phyloP scores from a whole-genome alignment of 2,797 vertebrate genomes.

The Sebastolobus alascanus region DNA sequence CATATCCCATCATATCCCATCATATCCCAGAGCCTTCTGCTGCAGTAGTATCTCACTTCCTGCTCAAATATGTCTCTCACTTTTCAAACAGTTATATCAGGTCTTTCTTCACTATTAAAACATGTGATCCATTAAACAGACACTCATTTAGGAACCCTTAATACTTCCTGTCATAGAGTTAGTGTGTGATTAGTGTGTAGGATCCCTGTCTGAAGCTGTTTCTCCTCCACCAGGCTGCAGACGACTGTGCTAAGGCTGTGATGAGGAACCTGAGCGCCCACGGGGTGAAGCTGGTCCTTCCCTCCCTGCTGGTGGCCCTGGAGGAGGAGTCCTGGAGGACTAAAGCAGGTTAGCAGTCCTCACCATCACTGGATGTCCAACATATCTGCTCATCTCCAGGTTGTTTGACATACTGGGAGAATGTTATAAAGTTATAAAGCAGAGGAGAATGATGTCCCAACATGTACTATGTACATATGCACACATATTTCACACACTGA shows the following conservation, averaged over 20 bases:
- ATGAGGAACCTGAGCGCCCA: conserved; percentile 99
- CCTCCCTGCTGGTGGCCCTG: conserved; percentile 94
- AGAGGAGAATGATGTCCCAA: no score
- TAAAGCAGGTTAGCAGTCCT: conserved; percentile 91
- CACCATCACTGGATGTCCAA: no score
- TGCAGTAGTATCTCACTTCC: not conserved
- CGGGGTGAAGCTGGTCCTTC: conserved; percentile 97
- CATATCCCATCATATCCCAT: not conserved
- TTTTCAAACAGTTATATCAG: not conserved
- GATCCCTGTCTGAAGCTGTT: not conserved
- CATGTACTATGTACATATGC: no score
- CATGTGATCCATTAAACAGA: not conserved
- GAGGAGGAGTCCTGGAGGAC: conserved; percentile 99
- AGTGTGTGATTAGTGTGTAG: not conserved
- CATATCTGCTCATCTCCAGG: no score
- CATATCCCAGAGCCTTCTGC: not conserved
- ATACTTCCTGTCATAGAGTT: not conserved
- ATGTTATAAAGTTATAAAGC: no score
- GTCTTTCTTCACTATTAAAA: not conserved
- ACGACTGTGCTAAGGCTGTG: conserved; percentile 98
- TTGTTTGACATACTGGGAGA: no score
- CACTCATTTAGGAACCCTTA: not conserved
- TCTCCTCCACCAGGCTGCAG: conserved; percentile 89
- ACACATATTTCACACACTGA: no score
- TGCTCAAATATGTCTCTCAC: not conserved